These are phyloP conservation scores for Caenorhabditis inopinata DNA, from an alignment of 1,140 invertebrate genomes.

Conservation along the genomic window DNA sequence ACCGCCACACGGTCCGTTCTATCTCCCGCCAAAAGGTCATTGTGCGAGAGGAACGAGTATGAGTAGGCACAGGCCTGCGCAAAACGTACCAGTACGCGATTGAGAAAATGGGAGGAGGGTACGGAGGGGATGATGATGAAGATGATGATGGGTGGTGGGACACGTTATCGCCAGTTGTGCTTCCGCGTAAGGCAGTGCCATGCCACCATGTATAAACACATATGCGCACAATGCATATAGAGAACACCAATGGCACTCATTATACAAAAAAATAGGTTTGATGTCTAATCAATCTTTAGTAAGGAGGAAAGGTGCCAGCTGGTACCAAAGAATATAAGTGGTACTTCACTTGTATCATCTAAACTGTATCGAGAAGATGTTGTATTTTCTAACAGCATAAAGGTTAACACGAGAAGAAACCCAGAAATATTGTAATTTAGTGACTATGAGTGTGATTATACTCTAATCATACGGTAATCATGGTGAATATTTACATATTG, in stretches of 20 bases:
- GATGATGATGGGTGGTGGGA: conserved; percentile 8
- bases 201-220: conserved; percentile 2
- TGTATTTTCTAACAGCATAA: too few species aligned
- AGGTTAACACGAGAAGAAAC: too few species aligned
- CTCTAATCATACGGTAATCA: too few species aligned
- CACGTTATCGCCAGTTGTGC: background rate
- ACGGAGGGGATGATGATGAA: background rate
- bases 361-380: background rate
- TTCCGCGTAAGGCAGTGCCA: conserved; percentile 15
- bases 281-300: background rate
- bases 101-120: conserved; percentile 4
- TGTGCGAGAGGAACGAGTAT: conserved; percentile 14
- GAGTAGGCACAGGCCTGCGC: conserved; percentile 1
- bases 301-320: background rate
- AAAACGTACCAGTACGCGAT: conserved; percentile 17
- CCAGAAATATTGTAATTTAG: too few species aligned
- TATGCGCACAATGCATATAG: background rate
- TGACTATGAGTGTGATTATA: too few species aligned
- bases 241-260: background rate
- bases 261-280: conserved; percentile 22
- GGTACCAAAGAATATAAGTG: conserved; percentile 14
- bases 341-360: background rate
- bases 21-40: conserved; percentile 12
- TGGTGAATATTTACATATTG: too few species aligned
- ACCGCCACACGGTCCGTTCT: background rate